These are phyloP conservation scores for Psittacula echo DNA, from an alignment of 2,797 vertebrate species.

Conservation along the genomic window DNA sequence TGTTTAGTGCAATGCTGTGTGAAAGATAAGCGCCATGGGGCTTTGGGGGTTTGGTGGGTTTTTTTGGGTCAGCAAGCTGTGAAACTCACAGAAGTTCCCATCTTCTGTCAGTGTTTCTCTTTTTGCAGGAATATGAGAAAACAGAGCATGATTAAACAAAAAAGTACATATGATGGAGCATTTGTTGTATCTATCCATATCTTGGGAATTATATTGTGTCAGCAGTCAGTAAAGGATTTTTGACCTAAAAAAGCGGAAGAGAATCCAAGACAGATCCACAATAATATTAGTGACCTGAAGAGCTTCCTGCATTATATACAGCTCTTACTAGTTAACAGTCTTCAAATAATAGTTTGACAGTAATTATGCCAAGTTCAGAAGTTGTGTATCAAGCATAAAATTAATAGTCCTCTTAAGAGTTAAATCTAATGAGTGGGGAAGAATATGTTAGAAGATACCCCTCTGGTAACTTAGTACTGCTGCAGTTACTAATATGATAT, in stretches of 20 bases:
- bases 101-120: background rate
- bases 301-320: background rate
- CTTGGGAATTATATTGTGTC: background rate
- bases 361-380: background rate
- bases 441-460: background rate
- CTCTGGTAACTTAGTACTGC: background rate
- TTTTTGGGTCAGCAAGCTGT: background rate
- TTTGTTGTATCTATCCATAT: background rate
- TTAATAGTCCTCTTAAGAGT: background rate
- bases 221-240: background rate
- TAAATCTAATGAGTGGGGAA: background rate
- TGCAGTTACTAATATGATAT: background rate
- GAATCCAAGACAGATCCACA: background rate
- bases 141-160: background rate
- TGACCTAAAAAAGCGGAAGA: background rate
- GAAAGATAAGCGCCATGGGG: background rate
- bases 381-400: background rate
- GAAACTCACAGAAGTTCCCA: background rate
- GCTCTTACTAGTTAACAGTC: background rate
- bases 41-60: accelerated
- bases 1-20: background rate
- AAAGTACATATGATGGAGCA: background rate
- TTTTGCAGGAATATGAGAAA: background rate
- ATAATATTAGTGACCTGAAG: background rate
- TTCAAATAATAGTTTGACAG: background rate